phyloP scores from a whole-genome alignment of 2,113 vertebrate species.

The Hiodon tergisus region DNA sequence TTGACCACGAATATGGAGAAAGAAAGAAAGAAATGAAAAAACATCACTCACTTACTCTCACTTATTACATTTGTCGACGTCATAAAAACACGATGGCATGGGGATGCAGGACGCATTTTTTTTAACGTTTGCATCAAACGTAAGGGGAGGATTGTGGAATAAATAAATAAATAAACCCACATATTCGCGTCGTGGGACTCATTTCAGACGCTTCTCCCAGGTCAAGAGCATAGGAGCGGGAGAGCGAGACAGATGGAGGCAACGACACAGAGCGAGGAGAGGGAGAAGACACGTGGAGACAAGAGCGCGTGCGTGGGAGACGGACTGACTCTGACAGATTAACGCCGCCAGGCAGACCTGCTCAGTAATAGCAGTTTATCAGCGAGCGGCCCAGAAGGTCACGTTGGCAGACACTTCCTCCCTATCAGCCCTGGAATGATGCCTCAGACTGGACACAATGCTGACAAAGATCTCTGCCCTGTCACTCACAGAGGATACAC shows the following conservation, averaged over 20 bases:
- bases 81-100: no score
- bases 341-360: conserved; percentile 41
- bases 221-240: not conserved
- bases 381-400: conserved; percentile 48
- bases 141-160: not conserved
- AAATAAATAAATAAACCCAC: not conserved
- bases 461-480: conserved; percentile 11
- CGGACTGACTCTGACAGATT: conserved; percentile 44
- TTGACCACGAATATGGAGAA: not conserved
- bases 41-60: not conserved
- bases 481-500: conserved; percentile 2
- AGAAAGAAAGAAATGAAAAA: not conserved
- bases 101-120: no score
- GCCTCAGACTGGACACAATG: conserved; percentile 28
- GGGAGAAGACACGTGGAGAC: not conserved
- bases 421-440: conserved; percentile 5
- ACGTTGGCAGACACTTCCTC: conserved; percentile 38
- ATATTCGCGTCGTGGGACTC: not conserved
- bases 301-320: not conserved
- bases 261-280: no score
- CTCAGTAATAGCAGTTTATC: conserved; percentile 48
- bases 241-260: not conserved
- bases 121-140: no score
- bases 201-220: no score
- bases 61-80: not conserved